Evolutionary conservation across 2,888 invertebrate genomes (phyloP).

Genomic region (Acleris sparsana): DNA sequence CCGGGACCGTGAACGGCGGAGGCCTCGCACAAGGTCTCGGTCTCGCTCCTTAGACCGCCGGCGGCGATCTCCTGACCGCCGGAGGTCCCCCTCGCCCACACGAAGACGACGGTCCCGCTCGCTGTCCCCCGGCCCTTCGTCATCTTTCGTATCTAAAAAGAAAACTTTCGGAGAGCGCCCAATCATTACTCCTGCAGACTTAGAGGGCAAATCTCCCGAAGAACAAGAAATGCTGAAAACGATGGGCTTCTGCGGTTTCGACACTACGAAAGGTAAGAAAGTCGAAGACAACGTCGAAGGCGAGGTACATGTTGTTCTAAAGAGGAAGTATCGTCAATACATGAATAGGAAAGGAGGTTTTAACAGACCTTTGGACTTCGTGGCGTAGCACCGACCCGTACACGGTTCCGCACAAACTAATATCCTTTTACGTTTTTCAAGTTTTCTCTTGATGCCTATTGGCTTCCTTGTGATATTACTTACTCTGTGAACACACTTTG

Average conservation of each 20-base stretch:
- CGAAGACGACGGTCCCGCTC: conserved; percentile 63
- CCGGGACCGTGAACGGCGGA: conserved; percentile 70
- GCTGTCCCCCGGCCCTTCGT: conserved; percentile 66
- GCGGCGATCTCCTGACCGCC: conserved; percentile 73
- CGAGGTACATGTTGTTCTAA: conserved; percentile 97
- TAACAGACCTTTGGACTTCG: conserved; percentile 98
- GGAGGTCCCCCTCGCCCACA: conserved; percentile 53
- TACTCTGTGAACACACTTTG: conserved; percentile 25
- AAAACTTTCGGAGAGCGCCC: conserved; percentile 84
- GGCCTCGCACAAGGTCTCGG: conserved; percentile 70
- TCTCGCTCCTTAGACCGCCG: conserved; percentile 73
- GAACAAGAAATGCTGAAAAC: conserved; percentile 97
- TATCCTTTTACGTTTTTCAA: conserved; percentile 23
- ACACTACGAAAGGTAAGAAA: conserved; percentile 97
- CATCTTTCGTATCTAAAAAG: conserved; percentile 67
- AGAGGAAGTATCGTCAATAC: conserved; percentile 98
- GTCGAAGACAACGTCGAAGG: conserved; percentile 97
- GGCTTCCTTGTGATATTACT: conserved; percentile 28
- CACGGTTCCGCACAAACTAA: conserved; percentile 35
- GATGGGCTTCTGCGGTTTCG: conserved; percentile 99
- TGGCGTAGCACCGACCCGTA: conserved; percentile 85
- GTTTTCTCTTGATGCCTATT: conserved; percentile 28
- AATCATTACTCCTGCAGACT: conserved; percentile 90
- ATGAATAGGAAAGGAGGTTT: conserved; percentile 99
- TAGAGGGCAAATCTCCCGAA: conserved; percentile 95